Conservation (phyloP, 92 coral and sea anemone species). For the Palythoa caribaeorum region DNA sequence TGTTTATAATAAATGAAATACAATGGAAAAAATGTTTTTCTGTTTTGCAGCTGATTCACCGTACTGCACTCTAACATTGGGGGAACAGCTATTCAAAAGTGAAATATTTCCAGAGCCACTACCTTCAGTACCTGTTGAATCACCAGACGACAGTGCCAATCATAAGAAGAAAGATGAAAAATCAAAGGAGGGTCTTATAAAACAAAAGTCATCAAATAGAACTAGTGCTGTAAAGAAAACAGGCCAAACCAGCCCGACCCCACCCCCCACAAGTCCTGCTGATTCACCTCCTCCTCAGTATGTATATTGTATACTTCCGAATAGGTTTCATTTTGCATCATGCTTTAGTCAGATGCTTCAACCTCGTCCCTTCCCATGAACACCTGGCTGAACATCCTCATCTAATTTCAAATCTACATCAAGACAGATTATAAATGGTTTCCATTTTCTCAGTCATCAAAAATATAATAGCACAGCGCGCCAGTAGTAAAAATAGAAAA, state of each 20-base stretch:
- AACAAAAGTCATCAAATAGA: conserved; percentile 17
- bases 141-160: conserved; percentile 1
- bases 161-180: conserved; percentile 32
- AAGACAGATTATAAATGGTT: too few species aligned
- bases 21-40: neutral
- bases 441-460: too few species aligned
- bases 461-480: too few species aligned
- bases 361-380: neutral
- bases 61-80: conserved; percentile 78
- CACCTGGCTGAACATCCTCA: too few species aligned
- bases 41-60: conserved; percentile 70
- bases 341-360: neutral
- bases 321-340: neutral
- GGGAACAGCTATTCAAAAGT: conserved; percentile 75
- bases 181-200: neutral
- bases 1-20: too few species aligned
- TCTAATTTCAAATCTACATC: too few species aligned
- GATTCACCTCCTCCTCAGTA: conserved; percentile 34
- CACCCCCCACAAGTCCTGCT: conserved; percentile 20
- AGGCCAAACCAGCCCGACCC: neutral
- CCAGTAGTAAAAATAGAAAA: too few species aligned
- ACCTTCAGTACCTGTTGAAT: conserved; percentile 31
- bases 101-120: conserved; percentile 53
- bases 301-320: neutral
- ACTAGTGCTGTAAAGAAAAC: conserved; percentile 12